phyloP scores from a whole-genome alignment of 1,140 invertebrate genomes.

The Drosophila virilis region DNA sequence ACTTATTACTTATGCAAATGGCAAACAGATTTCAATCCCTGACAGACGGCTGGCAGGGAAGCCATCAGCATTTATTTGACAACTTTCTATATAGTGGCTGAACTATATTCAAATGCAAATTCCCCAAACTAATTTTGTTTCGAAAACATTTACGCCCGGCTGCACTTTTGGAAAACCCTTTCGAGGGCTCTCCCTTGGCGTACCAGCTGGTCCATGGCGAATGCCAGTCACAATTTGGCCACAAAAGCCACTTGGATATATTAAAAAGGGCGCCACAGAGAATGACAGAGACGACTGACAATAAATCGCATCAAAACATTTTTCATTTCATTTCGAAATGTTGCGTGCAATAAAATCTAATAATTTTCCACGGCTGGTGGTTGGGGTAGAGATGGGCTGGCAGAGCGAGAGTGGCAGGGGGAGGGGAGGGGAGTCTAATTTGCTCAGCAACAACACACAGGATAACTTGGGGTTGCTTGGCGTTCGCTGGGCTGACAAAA shows the following conservation, averaged over 20 bases:
- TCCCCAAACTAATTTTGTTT: constrained; percentile 78
- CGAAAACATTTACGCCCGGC: constrained; percentile 69
- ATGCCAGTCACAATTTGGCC: constrained; percentile 51
- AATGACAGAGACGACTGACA: constrained; percentile 46
- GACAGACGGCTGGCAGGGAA: constrained; percentile 37
- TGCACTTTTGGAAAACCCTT: constrained; percentile 65
- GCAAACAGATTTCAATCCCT: constrained; percentile 64
- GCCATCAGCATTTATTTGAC: constrained; percentile 58
- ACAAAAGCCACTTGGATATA: constrained; percentile 77
- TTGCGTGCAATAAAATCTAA: constrained; percentile 77
- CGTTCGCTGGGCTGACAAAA: constrained; percentile 62
- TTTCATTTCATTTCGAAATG: constrained; percentile 67
- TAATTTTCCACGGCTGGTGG: constrained; percentile 59
- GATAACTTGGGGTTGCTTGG: constrained; percentile 35
- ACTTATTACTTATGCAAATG: constrained; percentile 79
- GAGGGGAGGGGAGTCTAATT: constrained; percentile 16
- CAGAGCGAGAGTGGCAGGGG: no score
- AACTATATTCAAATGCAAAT: constrained; percentile 75
- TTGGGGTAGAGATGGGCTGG: not conserved
- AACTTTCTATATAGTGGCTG: constrained; percentile 47
- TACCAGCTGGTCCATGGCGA: constrained; percentile 56
- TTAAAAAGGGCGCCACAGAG: constrained; percentile 66
- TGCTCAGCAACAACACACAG: constrained; percentile 26
- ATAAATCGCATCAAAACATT: constrained; percentile 61
- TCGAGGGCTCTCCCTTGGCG: constrained; percentile 7